phyloP scores from a whole-genome alignment of 2,797 vertebrate genomes.

The Morus bassanus region DNA sequence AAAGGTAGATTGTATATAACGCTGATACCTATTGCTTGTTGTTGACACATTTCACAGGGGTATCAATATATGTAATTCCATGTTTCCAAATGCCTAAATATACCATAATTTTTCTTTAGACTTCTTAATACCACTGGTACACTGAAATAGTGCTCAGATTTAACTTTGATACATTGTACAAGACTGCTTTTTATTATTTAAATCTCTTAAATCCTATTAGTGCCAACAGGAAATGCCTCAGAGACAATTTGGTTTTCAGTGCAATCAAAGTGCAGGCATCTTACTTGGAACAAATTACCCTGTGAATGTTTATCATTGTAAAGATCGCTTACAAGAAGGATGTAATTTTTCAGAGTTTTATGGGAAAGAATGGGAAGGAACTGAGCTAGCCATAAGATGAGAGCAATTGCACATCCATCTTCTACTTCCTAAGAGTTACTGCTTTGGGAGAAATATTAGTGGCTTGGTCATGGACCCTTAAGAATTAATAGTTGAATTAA shows the following conservation, averaged over 20 bases:
- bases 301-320: not conserved
- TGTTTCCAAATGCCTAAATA: not conserved
- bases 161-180: not conserved
- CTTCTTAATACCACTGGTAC: not conserved
- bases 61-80: not conserved
- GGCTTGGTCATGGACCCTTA: not conserved
- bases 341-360: not conserved
- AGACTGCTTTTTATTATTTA: not conserved
- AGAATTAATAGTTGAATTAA: not conserved
- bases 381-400: not conserved
- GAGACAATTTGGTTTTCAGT: not conserved
- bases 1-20: not conserved
- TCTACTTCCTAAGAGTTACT: not conserved
- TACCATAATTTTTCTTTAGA: not conserved
- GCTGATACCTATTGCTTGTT: not conserved
- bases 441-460: not conserved
- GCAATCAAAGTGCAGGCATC: not conserved
- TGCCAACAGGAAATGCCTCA: not conserved
- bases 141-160: not conserved
- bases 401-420: not conserved
- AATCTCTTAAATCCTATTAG: not conserved
- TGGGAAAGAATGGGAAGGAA: not conserved
- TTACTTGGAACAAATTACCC: not conserved
- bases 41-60: not conserved
- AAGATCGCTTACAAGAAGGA: not conserved